Conservation (phyloP, 1,140 invertebrate species). For the Aphis gossypii region DNA sequence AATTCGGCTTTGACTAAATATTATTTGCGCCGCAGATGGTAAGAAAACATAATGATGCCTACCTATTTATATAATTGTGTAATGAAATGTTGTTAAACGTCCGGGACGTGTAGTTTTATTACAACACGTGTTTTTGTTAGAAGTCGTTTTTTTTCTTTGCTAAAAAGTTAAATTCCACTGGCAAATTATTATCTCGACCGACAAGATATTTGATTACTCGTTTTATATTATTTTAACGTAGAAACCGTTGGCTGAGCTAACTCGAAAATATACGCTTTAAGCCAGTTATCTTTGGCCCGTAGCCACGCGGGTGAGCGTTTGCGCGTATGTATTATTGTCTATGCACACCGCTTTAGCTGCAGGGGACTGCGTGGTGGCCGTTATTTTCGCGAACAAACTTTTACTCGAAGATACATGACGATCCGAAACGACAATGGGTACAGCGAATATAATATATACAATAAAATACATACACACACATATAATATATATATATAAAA, state of each 20-base stretch:
- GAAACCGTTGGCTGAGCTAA: neutral
- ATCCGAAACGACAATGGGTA: neutral
- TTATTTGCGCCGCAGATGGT: too few species aligned
- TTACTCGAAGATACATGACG: neutral
- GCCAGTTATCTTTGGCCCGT: constrained; percentile 13
- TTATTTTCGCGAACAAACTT: constrained; percentile 22
- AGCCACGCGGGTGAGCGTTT: neutral
- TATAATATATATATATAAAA: neutral
- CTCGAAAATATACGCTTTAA: neutral
- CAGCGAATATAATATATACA: neutral
- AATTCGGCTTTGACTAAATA: too few species aligned
- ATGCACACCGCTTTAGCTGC: neutral
- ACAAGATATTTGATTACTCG: neutral
- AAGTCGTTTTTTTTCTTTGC: neutral
- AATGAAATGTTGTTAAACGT: neutral
- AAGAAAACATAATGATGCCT: too few species aligned
- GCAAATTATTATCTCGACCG: neutral
- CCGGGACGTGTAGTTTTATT: neutral
- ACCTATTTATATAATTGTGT: too few species aligned
- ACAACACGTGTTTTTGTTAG: neutral
- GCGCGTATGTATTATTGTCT: neutral
- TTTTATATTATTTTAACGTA: neutral
- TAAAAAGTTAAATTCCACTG: neutral
- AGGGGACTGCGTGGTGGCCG: neutral
- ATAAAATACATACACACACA: too few species aligned